A percentile compares a stretch with the other conserved stretches of the same genome.
Evolutionary conservation across 2,888 invertebrate genomes (phyloP).

Genomic region (Stramonita haemastoma): DNA sequence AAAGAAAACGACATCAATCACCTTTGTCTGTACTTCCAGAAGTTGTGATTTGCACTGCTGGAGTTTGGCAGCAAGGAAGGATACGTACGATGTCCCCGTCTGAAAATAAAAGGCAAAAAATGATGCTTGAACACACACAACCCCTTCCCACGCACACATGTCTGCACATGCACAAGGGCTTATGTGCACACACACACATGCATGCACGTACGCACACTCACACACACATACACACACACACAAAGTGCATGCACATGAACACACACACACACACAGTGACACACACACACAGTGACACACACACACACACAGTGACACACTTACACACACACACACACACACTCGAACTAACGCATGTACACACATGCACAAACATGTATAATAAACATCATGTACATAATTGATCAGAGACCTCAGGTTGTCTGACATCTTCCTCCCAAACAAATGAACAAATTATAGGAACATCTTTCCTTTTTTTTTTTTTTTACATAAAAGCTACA

Average conservation of each 20-base stretch:
- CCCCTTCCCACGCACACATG: background rate
- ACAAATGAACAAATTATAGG: no score
- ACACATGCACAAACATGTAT: background rate
- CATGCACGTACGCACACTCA: background rate
- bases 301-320: background rate
- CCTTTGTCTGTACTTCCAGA: conserved; percentile 61
- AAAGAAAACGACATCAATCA: conserved; percentile 47
- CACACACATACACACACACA: background rate
- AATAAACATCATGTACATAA: no score
- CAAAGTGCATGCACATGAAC: background rate
- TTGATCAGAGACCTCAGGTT: no score
- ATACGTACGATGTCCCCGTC: conserved; percentile 46
- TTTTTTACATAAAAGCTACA: no score
- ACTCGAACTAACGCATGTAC: background rate
- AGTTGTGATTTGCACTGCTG: conserved; percentile 57
- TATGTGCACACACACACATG: background rate
- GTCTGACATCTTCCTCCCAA: no score
- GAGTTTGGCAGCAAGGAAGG: conserved; percentile 59
- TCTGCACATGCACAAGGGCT: background rate
- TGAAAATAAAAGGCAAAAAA: background rate
- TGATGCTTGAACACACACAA: background rate
- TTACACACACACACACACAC: no score
- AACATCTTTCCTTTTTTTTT: no score
- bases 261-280: background rate
- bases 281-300: background rate